Percentiles rank a stretch among this genome's conserved stretches.
Conservation (phyloP, 2,888 invertebrate genomes). For the Campopleginae sp. region DNA sequence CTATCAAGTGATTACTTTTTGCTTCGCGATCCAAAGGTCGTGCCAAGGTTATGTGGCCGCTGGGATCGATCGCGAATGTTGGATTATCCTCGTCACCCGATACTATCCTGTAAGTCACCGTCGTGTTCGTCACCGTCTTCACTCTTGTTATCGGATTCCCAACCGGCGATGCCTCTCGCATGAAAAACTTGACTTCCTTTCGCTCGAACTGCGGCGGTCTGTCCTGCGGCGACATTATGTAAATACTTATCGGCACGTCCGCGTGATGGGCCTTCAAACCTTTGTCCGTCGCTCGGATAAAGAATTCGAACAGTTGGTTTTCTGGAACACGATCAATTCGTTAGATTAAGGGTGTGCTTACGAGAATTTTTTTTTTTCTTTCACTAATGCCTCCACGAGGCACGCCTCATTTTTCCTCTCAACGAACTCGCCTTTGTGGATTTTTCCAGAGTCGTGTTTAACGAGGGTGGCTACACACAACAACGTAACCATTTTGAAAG, state of each 20-base stretch:
- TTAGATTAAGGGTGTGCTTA: neutral
- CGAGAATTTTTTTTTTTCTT: neutral
- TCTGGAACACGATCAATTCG: slow-evolving; percentile 84
- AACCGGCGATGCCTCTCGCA: slow-evolving; percentile 90
- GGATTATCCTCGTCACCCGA: slow-evolving; percentile 86
- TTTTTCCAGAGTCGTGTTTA: too few relatives aligned
- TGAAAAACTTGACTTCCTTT: slow-evolving; percentile 91
- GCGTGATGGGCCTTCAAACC: slow-evolving; percentile 91
- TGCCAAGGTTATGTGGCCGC: slow-evolving; percentile 90
- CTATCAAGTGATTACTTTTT: slow-evolving; percentile 89
- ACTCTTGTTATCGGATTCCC: slow-evolving; percentile 89
- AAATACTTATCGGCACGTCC: slow-evolving; percentile 93
- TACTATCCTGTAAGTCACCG: slow-evolving; percentile 88
- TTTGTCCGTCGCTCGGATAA: slow-evolving; percentile 94
- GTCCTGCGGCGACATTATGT: slow-evolving; percentile 90
- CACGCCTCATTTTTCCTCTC: neutral
- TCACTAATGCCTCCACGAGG: neutral
- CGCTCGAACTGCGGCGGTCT: slow-evolving; percentile 90
- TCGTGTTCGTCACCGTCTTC: slow-evolving; percentile 88
- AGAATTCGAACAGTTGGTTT: slow-evolving; percentile 93
- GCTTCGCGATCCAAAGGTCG: slow-evolving; percentile 91
- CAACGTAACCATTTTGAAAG: too few relatives aligned
- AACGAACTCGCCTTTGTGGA: neutral
- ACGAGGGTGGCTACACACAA: too few relatives aligned
- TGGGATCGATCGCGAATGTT: slow-evolving; percentile 89